Conservation (phyloP, 1,140 invertebrate genomes). For the Drosophila elegans region DNA sequence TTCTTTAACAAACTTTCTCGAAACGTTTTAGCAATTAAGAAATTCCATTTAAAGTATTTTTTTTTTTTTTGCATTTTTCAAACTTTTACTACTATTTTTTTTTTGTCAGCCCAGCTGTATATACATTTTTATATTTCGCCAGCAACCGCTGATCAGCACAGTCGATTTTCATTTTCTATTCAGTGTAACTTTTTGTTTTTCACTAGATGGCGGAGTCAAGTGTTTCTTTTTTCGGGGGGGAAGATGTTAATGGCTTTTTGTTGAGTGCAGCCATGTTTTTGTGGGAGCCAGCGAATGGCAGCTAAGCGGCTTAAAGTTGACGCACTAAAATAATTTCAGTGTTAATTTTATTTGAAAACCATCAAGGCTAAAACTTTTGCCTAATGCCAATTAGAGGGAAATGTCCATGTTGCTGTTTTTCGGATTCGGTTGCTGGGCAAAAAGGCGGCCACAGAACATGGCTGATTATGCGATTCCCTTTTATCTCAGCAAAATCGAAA, state of each 20-base stretch:
- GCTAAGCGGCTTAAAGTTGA: slow-evolving; percentile 73
- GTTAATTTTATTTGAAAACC: slow-evolving; percentile 72
- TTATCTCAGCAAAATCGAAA: slow-evolving; percentile 38
- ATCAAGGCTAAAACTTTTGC: slow-evolving; percentile 47
- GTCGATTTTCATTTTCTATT: slow-evolving; percentile 11
- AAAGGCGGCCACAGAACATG: slow-evolving; percentile 10
- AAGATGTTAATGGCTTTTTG: slow-evolving; percentile 36
- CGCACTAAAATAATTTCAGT: slow-evolving; percentile 76
- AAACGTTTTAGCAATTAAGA: no score
- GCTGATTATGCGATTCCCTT: slow-evolving; percentile 72
- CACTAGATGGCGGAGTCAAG: slow-evolving; percentile 1
- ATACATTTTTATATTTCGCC: not conserved
- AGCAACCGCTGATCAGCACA: not conserved
- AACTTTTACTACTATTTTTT: not conserved
- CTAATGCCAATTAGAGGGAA: slow-evolving; percentile 73
- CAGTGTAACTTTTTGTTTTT: slow-evolving; percentile 8
- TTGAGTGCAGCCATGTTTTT: slow-evolving; percentile 50
- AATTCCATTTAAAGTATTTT: no score
- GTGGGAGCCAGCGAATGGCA: slow-evolving; percentile 38
- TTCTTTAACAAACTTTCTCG: no score
- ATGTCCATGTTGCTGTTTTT: slow-evolving; percentile 18
- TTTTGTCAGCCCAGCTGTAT: not conserved
- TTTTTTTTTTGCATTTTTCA: not conserved
- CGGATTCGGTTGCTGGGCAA: slow-evolving; percentile 1
- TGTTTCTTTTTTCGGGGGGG: slow-evolving; percentile 3